Conservation (phyloP, 2,888 invertebrate species). For the Cynaeus angustus region DNA sequence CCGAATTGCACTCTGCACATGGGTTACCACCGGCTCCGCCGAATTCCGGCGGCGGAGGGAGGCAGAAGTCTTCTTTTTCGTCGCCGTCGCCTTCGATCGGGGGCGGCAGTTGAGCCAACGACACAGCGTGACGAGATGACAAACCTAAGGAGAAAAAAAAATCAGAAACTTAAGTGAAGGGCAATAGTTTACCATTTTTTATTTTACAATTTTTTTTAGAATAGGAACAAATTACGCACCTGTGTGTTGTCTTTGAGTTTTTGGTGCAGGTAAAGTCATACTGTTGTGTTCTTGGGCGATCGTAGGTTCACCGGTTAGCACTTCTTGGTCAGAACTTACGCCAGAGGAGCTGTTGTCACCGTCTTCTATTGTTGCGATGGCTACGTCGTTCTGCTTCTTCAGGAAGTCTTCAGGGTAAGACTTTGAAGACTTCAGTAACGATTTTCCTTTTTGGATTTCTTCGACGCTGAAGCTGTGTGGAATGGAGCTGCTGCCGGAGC, state of each 20-base stretch:
- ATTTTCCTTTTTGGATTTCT: slow-evolving; percentile 90
- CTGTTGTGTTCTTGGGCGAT: slow-evolving; percentile 58
- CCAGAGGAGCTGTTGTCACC: slow-evolving; percentile 92
- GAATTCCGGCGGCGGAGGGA: slow-evolving; percentile 78
- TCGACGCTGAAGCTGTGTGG: slow-evolving; percentile 92
- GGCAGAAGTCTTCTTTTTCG: slow-evolving; percentile 77
- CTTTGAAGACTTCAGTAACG: slow-evolving; percentile 88
- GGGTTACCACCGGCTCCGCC: slow-evolving; percentile 72
- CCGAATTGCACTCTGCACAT: slow-evolving; percentile 62
- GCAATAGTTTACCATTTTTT: no score
- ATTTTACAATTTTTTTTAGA: no score
- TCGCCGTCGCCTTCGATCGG: slow-evolving; percentile 84
- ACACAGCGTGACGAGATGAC: slow-evolving; percentile 71
- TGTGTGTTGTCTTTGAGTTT: slow-evolving; percentile 64
- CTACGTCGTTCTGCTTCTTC: slow-evolving; percentile 71
- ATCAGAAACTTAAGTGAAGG: no score
- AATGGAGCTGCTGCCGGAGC: slow-evolving; percentile 84
- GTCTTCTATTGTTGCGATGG: slow-evolving; percentile 77
- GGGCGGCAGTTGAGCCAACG: slow-evolving; percentile 86
- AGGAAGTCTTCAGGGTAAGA: slow-evolving; percentile 90
- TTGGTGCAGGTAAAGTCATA: slow-evolving; percentile 61
- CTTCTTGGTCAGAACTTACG: slow-evolving; percentile 90
- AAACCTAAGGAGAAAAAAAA: slow-evolving; percentile 55
- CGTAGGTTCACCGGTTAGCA: slow-evolving; percentile 73
- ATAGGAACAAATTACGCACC: slow-evolving; percentile 58